Evolutionary conservation across 2,797 vertebrate species (phyloP).

Genomic region (Neoniphon sammara): DNA sequence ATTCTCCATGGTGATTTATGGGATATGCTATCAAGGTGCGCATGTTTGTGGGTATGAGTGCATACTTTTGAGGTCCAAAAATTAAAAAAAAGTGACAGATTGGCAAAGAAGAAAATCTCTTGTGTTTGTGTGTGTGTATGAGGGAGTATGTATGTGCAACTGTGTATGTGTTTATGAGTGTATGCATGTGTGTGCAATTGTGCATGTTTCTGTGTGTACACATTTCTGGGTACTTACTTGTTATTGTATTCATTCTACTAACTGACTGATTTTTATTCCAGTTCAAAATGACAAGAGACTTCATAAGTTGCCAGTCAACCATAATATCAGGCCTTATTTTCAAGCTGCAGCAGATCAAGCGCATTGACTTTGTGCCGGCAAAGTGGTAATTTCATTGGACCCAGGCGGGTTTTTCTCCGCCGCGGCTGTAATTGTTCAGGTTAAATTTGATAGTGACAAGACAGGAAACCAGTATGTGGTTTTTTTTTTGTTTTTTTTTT

Average conservation of each 20-base stretch:
- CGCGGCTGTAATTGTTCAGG: too few relatives aligned
- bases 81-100: too few relatives aligned
- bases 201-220: neutral
- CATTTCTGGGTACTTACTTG: neutral
- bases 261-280: neutral
- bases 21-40: neutral
- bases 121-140: neutral
- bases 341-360: too few relatives aligned
- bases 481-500: too few relatives aligned
- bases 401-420: too few relatives aligned
- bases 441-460: too few relatives aligned
- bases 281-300: too few relatives aligned
- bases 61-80: neutral
- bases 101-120: too few relatives aligned
- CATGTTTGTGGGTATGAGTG: conserved; percentile 15
- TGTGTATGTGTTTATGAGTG: conserved; percentile 2
- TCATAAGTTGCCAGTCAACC: neutral
- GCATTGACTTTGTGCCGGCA: too few relatives aligned
- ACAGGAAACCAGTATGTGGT: too few relatives aligned
- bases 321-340: too few relatives aligned
- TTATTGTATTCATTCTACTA: neutral
- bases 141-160: neutral
- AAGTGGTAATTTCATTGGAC: too few relatives aligned
- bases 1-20: conserved; percentile 16
- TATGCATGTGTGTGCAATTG: conserved; percentile 5